These are phyloP conservation scores for Erinaceus europaeus DNA, from an alignment of 2,113 vertebrate genomes.

Conservation along the genomic window DNA sequence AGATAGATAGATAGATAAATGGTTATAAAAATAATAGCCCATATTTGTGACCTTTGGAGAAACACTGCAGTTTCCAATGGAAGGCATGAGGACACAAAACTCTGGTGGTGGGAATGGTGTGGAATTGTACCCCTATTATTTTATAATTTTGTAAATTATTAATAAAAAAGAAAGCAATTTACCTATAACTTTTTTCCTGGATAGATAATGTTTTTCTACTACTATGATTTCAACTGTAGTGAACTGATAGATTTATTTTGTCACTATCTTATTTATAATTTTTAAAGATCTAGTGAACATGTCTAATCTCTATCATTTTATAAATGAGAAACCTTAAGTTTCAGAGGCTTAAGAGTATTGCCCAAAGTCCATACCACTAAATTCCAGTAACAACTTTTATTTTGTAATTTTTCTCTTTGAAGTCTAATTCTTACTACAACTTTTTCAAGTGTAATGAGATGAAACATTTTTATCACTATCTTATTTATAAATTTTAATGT, in stretches of 20 bases:
- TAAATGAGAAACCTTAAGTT: not conserved
- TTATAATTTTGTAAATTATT: no score
- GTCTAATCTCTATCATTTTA: not conserved
- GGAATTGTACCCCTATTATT: no score
- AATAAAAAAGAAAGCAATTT: no score
- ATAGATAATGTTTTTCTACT: not conserved
- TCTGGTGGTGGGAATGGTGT: no score
- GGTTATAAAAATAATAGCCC: no score
- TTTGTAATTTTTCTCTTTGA: not conserved
- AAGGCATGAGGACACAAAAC: no score
- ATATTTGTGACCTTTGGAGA: no score
- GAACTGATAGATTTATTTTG: not conserved
- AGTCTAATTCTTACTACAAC: not conserved
- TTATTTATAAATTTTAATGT: constrained; percentile 24
- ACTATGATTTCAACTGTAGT: not conserved
- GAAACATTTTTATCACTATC: not conserved
- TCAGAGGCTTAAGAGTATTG: constrained; percentile 17
- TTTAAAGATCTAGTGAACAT: not conserved
- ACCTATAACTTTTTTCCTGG: not conserved
- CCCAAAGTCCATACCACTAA: not conserved
- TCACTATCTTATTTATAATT: not conserved
- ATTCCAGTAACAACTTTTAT: not conserved
- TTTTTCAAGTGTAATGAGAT: not conserved
- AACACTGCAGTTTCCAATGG: no score
- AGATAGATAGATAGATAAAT: no score